Evolutionary conservation across 1,140 invertebrate genomes (phyloP), one percentile per base, ranked within the genome.

Genomic region (Procambarus clarkii): DNA sequence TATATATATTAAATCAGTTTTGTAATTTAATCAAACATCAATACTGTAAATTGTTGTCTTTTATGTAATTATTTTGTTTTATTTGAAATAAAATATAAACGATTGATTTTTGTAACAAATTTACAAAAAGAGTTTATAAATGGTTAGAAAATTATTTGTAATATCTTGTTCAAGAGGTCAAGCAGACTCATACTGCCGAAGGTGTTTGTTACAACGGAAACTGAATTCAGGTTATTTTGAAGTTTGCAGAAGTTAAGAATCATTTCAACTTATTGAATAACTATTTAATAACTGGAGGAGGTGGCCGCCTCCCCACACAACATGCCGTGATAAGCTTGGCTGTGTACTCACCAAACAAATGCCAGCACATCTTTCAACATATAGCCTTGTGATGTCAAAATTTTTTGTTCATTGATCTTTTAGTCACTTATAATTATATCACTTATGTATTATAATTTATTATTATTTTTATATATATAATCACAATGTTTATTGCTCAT

Each of bases 341-440:
- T 74, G 69, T 74, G 24, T 74, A 74, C 24, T 74, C 5, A 74
- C n/a, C 69, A 74, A 74, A 74, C 34, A n/a, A 21, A 24, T 82
- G 21, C 50, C 50, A 60, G 80, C 54, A 58, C 58, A 82, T 11
- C 50, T 82, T 58, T 82, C 80, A 50, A 18, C 80, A 54, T 82
- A 15, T 54, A 82, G 18, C 24, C 80, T 79, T 79, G 48, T 48
- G 77, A 79, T 79, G 69, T 74, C 64, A 45, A 18, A 34, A 79
- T 79, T 79, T 46, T 48, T n/a, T 21, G 5, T 13, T 13, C 13
- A 48, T 46, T 79, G 15, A 34, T 34, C 7, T 79, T 79, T 48
- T 48, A 46, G 48, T 79, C 48, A 48, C 11, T 54, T n/a, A 46
- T 21, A 15, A 18, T 24, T 8, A 8, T 50, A 34, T 34, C 21